Evolutionary conservation across 2,888 invertebrate genomes (phyloP), one percentile per base, ranked within the genome.

Genomic region (Metopia argyrocephala): DNA sequence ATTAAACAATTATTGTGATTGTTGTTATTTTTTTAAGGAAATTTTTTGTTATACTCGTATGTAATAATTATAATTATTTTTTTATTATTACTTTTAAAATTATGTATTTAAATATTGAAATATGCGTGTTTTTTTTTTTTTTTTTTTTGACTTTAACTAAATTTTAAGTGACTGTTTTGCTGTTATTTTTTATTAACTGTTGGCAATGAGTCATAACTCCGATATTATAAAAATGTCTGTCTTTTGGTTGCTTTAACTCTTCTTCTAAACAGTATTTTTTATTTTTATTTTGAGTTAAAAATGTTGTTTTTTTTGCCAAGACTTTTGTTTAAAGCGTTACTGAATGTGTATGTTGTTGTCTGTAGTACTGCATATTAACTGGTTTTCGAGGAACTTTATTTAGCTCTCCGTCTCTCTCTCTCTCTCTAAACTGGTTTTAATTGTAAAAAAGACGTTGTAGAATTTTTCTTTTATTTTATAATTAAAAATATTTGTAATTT

Each of bases 141-240:
- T n/a, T n/a, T n/a, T n/a, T n/a, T n/a, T n/a, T 56, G 66, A 21
- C 45, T 68, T 28, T 69, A 9, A n/a, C 31, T 56, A 15, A 20
- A n/a, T 62, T 31, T 48, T 48, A 64, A 27, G 31, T 64, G 46
- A 21, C 50, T 38, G 52, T 54, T 59, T 15, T 48, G 21, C 21
- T 45, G 31, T 45, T 75, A 23, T 57, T 56, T n/a, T n/a, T n/a
- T 38, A 18, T 59, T 65, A 50, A 61, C 4, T 46, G 46, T 18
- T n/a, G 61, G 48, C 50, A 48, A 81, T 81, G 81, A 81, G 70
- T 81, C 78, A 81, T 75, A 38, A 38, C 38, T 38, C 38, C 38
- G 15, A 15, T 38, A 38, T 3, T 15, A 3, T 3, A 9, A 31
- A 12, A 6, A 48, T 62, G 21, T 50, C n/a, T 66, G 61, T 57